Evolutionary conservation across 2,888 invertebrate genomes (phyloP).

Genomic region (Saturnia pavonia): DNA sequence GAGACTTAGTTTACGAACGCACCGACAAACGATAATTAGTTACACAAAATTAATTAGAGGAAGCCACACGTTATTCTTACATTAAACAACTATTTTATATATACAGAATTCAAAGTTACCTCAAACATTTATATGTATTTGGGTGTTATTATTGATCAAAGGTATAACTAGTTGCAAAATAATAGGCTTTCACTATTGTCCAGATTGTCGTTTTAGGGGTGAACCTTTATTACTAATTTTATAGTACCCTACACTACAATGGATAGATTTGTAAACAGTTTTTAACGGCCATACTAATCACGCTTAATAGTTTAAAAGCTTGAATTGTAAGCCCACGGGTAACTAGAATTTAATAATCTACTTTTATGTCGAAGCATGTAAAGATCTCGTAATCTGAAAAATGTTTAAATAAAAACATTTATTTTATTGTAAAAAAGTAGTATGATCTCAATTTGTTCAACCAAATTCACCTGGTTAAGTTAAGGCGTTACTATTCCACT

Average conservation of each 20-base stretch:
- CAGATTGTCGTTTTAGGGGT: conserved; percentile 34
- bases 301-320: conserved; percentile 29
- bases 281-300: conserved; percentile 36
- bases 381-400: background rate
- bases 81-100: conserved; percentile 21
- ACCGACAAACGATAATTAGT: conserved; percentile 13
- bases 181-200: conserved; percentile 43
- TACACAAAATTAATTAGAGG: conserved; percentile 19
- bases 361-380: background rate
- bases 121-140: conserved; percentile 21
- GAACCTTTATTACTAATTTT: conserved; percentile 54
- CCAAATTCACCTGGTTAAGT: too few species aligned
- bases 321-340: background rate
- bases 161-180: conserved; percentile 63
- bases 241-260: conserved; percentile 46
- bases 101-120: conserved; percentile 2
- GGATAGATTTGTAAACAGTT: conserved; percentile 51
- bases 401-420: background rate
- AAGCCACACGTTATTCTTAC: conserved; percentile 18
- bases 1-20: conserved; percentile 6
- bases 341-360: background rate
- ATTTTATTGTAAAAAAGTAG: too few species aligned
- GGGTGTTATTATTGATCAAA: conserved; percentile 25
- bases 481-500: too few species aligned
- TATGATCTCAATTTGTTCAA: too few species aligned